Percentiles rank a stretch among this genome's conserved stretches.
Evolutionary conservation across 2,113 vertebrate genomes (phyloP).

Genomic region (Centropus bengalensis): DNA sequence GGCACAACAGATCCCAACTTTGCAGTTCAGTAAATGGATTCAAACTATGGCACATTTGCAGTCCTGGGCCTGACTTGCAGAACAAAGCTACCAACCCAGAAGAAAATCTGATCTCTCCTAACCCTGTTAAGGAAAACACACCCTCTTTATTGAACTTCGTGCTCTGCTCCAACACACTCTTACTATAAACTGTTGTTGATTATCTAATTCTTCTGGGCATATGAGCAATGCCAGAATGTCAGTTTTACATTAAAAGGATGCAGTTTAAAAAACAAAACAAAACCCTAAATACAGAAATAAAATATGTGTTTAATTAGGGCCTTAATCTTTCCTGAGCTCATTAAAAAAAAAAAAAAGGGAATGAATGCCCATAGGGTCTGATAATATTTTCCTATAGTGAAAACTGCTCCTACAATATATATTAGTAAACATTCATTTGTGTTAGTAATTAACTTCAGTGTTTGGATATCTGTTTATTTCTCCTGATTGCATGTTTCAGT

Average conservation of each 20-base stretch:
- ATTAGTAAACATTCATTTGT: constrained; percentile 74
- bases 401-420: constrained; percentile 58
- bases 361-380: constrained; percentile 67
- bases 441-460: constrained; percentile 70
- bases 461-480: constrained; percentile 69
- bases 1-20: background rate
- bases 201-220: constrained; percentile 76
- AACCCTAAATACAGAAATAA: constrained; percentile 78
- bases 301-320: constrained; percentile 80
- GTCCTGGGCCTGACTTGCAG: background rate
- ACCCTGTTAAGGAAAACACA: background rate
- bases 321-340: constrained; percentile 75
- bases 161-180: constrained; percentile 50
- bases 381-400: constrained; percentile 74
- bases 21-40: background rate
- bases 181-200: constrained; percentile 77
- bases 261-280: constrained; percentile 73
- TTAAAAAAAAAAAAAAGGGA: constrained; percentile 16
- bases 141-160: constrained; percentile 46
- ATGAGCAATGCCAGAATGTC: constrained; percentile 70
- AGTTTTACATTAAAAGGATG: constrained; percentile 78
- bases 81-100: background rate
- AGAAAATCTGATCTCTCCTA: background rate
- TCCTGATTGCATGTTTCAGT: constrained; percentile 53
- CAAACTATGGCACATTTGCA: background rate